phyloP scores from a whole-genome alignment of 2,113 vertebrate genomes.

The Salvelinus namaycush region DNA sequence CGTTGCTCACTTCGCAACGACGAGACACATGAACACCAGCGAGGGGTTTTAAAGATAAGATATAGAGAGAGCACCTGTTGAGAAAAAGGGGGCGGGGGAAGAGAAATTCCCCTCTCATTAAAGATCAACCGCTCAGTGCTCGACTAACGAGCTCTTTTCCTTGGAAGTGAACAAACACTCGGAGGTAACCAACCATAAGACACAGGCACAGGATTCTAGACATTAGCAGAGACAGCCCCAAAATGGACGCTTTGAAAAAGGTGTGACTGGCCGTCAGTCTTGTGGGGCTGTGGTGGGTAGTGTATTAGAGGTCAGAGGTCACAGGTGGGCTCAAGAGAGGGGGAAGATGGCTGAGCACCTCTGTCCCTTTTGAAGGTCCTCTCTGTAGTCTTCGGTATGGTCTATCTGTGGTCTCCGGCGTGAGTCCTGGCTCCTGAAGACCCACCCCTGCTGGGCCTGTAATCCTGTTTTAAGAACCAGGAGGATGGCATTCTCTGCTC shows the following conservation, averaged over 20 bases:
- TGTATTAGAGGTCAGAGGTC: slow-evolving; percentile 34
- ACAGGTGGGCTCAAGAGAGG: slow-evolving; percentile 35
- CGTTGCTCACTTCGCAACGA: slow-evolving; percentile 45
- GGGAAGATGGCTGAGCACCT: slow-evolving; percentile 18
- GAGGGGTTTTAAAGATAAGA: slow-evolving; percentile 38
- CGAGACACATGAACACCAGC: slow-evolving; percentile 51
- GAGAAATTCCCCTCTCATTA: slow-evolving; percentile 61
- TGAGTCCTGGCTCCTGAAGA: slow-evolving; percentile 41
- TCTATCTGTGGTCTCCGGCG: slow-evolving; percentile 42
- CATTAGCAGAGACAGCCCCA: slow-evolving; percentile 5
- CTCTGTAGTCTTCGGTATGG: not conserved
- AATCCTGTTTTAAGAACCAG: slow-evolving; percentile 69
- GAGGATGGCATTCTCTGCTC: slow-evolving; percentile 55
- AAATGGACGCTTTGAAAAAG: not conserved
- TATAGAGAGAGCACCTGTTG: slow-evolving; percentile 17
- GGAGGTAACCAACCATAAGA: slow-evolving; percentile 16
- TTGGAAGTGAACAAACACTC: slow-evolving; percentile 49
- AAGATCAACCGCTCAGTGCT: slow-evolving; percentile 55
- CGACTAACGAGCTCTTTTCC: slow-evolving; percentile 52
- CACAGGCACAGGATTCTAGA: slow-evolving; percentile 13
- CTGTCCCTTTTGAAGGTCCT: slow-evolving; percentile 29
- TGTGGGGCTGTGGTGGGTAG: slow-evolving; percentile 4
- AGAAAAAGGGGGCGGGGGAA: not conserved
- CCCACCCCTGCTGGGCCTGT: slow-evolving; percentile 51
- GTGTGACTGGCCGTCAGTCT: not conserved